Evolutionary conservation across 2,113 vertebrate species (phyloP), one percentile per base, ranked within the genome.

Genomic region (Urocolius indicus): DNA sequence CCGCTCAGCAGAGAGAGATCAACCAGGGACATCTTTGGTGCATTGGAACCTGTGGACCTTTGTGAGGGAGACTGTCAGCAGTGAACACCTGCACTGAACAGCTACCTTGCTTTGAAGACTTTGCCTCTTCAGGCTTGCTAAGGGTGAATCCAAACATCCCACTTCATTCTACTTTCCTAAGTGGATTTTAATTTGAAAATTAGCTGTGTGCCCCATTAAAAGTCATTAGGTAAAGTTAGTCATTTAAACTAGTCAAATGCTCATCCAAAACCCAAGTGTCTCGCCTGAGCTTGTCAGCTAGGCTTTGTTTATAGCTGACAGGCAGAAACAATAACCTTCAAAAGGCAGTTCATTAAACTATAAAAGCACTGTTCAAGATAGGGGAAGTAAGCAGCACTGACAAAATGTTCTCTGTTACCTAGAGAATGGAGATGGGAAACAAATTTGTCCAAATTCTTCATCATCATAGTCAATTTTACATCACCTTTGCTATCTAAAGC

Each of bases 1-100:
- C 98, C 98, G 66, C 98, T 98, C 58, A 98, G 89, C 32, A 98
- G 97, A 32, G 97, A 97, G 62, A 98, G 96, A 89, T 98, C 98
- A 77, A 98, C 97, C 71, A 98, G 61, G 24, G 97, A 97, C 98
- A 98, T 98, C 69, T 97, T 98, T 57, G 94, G 95, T 74, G 80
- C n/a, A 34, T 59, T 95, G 73, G 78, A 51, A 95, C 94, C 85
- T 82, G 78, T 27, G 27, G 95, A 95, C 77, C 93, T 96, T 82
- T 85, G 30, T 21, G 75, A 76, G 34, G 24, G 43, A 95, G 19
- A 72, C 5, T 1, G 2, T 54, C 82, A 93, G 29, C 27, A 76
- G 48, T n/a, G 48, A 90, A 36, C 38, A 69, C 2, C 38, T 77
- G 23, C 34, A 14, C 43, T 67, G 55, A 80, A 67, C 32, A 78